Evolutionary conservation across 2,113 vertebrate species (phyloP).

Genomic region (Pagrus major): DNA sequence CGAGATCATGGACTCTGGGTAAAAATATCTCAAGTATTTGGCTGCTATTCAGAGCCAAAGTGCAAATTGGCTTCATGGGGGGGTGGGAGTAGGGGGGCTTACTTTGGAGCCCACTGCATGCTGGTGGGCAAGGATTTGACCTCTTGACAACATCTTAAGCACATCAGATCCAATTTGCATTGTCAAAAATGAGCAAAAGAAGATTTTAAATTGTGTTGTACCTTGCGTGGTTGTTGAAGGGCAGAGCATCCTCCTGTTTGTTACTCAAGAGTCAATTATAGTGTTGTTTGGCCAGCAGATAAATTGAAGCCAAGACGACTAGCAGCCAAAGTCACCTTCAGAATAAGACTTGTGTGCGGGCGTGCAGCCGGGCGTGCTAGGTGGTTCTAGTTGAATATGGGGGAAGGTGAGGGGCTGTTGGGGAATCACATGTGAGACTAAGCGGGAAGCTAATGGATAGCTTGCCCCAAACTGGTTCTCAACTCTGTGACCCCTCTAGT

Average conservation of each 20-base stretch:
- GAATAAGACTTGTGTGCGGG: constrained; percentile 42
- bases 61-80: constrained; percentile 53
- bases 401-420: constrained; percentile 9
- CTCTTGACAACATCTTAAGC: constrained; percentile 53
- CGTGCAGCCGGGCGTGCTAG: constrained; percentile 15
- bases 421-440: constrained; percentile 21
- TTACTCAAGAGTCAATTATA: constrained; percentile 70
- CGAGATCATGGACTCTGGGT: constrained; percentile 61
- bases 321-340: constrained; percentile 60
- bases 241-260: constrained; percentile 46
- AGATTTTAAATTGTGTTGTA: constrained; percentile 31
- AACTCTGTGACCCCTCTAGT: constrained; percentile 51
- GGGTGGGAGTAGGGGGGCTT: too few relatives aligned
- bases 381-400: constrained; percentile 20
- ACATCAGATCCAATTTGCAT: constrained; percentile 45
- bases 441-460: constrained; percentile 43
- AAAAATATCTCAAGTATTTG: constrained; percentile 65
- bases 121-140: constrained; percentile 53
- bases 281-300: constrained; percentile 58
- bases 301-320: constrained; percentile 55
- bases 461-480: constrained; percentile 27
- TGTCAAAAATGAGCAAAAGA: constrained; percentile 38
- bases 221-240: constrained; percentile 37
- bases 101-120: constrained; percentile 31
- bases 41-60: constrained; percentile 65